These are phyloP conservation scores for Vombatus ursinus DNA, from an alignment of 2,113 vertebrate species.

Conservation along the genomic window DNA sequence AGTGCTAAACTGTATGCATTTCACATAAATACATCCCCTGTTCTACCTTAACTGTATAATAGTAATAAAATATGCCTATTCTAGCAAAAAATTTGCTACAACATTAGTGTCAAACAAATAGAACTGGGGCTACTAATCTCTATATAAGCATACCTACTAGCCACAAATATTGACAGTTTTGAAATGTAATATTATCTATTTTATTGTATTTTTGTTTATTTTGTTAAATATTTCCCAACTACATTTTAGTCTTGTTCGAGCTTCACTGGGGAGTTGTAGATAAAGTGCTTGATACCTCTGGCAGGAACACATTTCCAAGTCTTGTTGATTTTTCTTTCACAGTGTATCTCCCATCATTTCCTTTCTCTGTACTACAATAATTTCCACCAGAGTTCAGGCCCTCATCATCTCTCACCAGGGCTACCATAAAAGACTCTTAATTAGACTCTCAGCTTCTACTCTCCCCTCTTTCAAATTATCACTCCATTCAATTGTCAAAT, in stretches of 20 bases:
- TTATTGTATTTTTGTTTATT: not conserved
- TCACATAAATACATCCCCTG: too few species aligned
- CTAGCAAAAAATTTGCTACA: not conserved
- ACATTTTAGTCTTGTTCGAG: not conserved
- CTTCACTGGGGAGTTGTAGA: too few species aligned
- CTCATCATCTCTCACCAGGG: not conserved
- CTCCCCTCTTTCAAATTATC: not conserved
- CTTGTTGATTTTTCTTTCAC: not conserved
- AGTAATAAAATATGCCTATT: too few species aligned
- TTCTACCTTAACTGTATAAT: too few species aligned
- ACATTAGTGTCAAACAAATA: not conserved
- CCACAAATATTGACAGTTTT: not conserved
- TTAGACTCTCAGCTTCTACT: not conserved
- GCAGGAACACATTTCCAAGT: not conserved
- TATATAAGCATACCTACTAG: not conserved
- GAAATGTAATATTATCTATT: not conserved
- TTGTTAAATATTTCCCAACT: not conserved
- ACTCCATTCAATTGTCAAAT: not conserved
- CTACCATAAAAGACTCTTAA: not conserved
- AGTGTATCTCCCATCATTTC: not conserved
- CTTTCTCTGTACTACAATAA: not conserved
- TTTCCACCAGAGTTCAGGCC: not conserved
- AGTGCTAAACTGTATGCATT: too few species aligned
- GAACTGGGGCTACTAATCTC: not conserved
- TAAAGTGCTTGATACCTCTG: not conserved